Conservation (phyloP, 2,113 vertebrate species). For the Emydura subglobosa region DNA sequence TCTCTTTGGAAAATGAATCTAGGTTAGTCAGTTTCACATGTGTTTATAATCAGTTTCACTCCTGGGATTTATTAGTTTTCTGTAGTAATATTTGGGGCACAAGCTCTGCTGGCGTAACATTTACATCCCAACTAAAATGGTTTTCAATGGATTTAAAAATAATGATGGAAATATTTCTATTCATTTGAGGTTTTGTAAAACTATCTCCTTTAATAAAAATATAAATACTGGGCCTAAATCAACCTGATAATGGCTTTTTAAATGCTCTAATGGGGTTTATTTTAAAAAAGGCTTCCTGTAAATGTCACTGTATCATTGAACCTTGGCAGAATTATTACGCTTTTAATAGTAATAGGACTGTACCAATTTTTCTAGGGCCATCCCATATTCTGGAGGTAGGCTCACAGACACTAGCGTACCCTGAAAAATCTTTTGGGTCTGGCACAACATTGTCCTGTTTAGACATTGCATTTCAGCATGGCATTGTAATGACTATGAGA, state of each 20-base stretch:
- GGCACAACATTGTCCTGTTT: fast-evolving
- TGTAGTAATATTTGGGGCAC: not conserved
- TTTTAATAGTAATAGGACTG: not conserved
- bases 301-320: not conserved
- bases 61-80: not conserved
- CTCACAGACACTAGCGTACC: not conserved
- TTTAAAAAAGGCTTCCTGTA: not conserved
- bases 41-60: slow-evolving; percentile 13
- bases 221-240: not conserved
- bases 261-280: not conserved
- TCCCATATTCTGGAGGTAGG: not conserved
- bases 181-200: not conserved
- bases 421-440: not conserved
- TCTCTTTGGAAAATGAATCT: slow-evolving; percentile 33
- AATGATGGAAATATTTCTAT: fast-evolving
- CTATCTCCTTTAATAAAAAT: not conserved
- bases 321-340: not conserved
- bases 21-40: slow-evolving; percentile 55
- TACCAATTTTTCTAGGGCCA: not conserved
- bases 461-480: fast-evolving
- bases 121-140: not conserved
- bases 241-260: not conserved
- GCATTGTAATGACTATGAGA: not conserved
- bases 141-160: not conserved
- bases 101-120: not conserved